These are phyloP conservation scores for Pseudomyrmex sp. DNA, from an alignment of 1,140 invertebrate genomes.

Conservation along the genomic window DNA sequence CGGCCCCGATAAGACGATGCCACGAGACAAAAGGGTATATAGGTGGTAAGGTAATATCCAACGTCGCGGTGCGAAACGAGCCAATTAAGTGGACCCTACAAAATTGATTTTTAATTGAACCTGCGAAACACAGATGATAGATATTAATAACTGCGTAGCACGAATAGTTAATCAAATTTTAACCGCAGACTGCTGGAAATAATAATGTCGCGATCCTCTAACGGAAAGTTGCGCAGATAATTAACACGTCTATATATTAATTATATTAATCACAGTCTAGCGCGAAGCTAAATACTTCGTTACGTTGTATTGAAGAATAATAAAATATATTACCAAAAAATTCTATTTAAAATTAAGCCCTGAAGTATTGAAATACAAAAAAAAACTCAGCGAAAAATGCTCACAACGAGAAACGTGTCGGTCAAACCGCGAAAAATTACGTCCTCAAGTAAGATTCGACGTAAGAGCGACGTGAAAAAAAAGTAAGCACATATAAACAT, in stretches of 20 bases:
- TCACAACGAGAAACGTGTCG: no score
- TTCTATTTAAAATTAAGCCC: background rate
- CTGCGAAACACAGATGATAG: slow-evolving; percentile 62
- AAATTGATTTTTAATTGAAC: slow-evolving; percentile 79
- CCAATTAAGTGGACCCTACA: slow-evolving; percentile 72
- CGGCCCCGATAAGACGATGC: slow-evolving; percentile 72
- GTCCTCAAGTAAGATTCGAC: background rate
- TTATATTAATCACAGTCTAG: slow-evolving; percentile 18
- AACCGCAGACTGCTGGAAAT: slow-evolving; percentile 31
- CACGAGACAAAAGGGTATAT: slow-evolving; percentile 71
- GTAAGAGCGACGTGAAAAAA: slow-evolving; percentile 8
- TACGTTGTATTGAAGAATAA: background rate
- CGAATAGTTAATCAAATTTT: slow-evolving; percentile 64
- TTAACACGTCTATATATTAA: slow-evolving; percentile 49
- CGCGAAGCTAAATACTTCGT: background rate
- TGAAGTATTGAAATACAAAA: background rate
- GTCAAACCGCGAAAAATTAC: background rate
- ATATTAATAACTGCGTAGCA: slow-evolving; percentile 67
- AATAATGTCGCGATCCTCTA: slow-evolving; percentile 12
- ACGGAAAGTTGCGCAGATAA: slow-evolving; percentile 30
- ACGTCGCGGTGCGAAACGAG: slow-evolving; percentile 63
- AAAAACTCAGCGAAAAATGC: background rate
- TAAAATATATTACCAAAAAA: background rate
- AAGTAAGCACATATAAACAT: slow-evolving; percentile 37
- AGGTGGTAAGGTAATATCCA: slow-evolving; percentile 67